A percentile compares a stretch with the other conserved stretches of the same genome.
Conservation (phyloP, 2,888 invertebrate species). For the Opisthograptis luteolata region DNA sequence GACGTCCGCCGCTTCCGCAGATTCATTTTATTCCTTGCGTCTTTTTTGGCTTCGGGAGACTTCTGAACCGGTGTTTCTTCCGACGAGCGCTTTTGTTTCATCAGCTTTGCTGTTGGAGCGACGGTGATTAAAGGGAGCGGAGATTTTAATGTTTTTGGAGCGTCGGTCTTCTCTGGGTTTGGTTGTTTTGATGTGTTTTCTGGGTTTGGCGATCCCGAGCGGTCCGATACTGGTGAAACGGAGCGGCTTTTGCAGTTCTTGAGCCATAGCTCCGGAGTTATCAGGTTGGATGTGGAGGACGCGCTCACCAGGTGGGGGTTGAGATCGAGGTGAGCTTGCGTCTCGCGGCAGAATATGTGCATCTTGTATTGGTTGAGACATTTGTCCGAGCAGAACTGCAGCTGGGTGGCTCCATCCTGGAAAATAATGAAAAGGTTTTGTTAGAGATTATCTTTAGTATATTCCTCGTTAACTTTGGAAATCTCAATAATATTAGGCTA, state of each 20-base stretch:
- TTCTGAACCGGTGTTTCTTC: conserved; percentile 69
- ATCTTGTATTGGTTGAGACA: conserved; percentile 98
- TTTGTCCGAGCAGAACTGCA: conserved; percentile 96
- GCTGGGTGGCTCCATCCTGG: conserved; percentile 94
- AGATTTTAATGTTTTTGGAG: conserved; percentile 63
- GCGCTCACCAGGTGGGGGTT: conserved; percentile 88
- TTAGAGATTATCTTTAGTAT: too few species aligned
- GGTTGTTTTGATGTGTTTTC: conserved; percentile 56
- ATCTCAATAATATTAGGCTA: too few species aligned
- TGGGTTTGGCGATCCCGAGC: conserved; percentile 81
- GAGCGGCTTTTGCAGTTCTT: conserved; percentile 90
- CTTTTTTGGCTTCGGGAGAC: conserved; percentile 74
- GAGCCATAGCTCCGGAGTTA: conserved; percentile 96
- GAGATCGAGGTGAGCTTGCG: conserved; percentile 95
- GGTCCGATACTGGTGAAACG: conserved; percentile 83
- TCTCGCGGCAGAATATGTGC: conserved; percentile 97
- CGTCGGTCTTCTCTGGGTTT: conserved; percentile 56
- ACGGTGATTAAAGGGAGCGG: conserved; percentile 87
- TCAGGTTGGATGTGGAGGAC: conserved; percentile 84
- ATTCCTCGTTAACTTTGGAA: too few species aligned
- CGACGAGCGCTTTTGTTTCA: conserved; percentile 73
- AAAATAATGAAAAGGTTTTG: conserved; percentile 40
- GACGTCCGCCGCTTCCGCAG: conserved; percentile 75
- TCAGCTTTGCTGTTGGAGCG: conserved; percentile 87
- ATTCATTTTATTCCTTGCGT: conserved; percentile 71